Evolutionary conservation across 2,113 vertebrate species (phyloP).

Genomic region (Pseudorhombus dupliciocellatus): DNA sequence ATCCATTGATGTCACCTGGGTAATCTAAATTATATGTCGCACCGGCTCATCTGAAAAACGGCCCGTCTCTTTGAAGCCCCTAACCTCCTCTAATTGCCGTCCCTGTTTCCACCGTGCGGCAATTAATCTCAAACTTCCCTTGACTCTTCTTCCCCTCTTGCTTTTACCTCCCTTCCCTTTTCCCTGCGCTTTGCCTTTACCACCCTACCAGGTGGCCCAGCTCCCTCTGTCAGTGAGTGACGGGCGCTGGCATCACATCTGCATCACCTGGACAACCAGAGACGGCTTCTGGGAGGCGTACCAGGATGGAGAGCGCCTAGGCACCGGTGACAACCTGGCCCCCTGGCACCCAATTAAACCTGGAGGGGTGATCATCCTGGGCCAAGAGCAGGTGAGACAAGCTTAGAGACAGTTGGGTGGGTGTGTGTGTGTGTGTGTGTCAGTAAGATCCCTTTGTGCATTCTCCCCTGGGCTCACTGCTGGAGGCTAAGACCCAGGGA

Average conservation of each 20-base stretch:
- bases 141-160: not conserved
- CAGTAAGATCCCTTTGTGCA: constrained; percentile 28
- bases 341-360: constrained; percentile 99
- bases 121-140: constrained; percentile 41
- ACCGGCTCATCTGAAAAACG: constrained; percentile 43
- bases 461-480: constrained; percentile 42
- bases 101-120: constrained; percentile 52
- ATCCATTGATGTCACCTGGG: constrained; percentile 68
- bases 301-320: constrained; percentile 95
- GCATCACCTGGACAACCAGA: constrained; percentile 97
- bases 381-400: constrained; percentile 95
- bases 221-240: constrained; percentile 94
- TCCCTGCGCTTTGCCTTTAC: not conserved
- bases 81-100: constrained; percentile 54
- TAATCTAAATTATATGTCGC: constrained; percentile 64
- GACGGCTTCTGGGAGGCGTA: constrained; percentile 99
- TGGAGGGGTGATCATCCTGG: constrained; percentile 94
- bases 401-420: not conserved
- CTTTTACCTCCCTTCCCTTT: not conserved
- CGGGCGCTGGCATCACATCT: constrained; percentile 98
- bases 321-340: constrained; percentile 95
- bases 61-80: constrained; percentile 61
- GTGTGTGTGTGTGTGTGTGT: constrained; percentile 20
- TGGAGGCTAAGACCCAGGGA: constrained; percentile 42
- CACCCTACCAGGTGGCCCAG: constrained; percentile 87